Evolutionary conservation across 2,113 vertebrate genomes (phyloP).

Genomic region (Amphiprion percula): DNA sequence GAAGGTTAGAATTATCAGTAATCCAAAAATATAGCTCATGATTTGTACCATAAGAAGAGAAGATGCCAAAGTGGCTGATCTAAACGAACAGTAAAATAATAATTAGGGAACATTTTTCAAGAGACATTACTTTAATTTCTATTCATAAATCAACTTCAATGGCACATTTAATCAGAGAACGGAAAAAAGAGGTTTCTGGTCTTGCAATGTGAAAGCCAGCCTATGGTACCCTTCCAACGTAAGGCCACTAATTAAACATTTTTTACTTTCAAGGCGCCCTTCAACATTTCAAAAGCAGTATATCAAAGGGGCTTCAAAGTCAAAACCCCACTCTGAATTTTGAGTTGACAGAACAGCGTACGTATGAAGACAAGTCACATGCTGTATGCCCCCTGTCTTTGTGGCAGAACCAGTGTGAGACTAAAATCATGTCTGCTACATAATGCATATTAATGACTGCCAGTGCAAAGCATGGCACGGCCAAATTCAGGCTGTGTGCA

Average conservation of each 20-base stretch:
- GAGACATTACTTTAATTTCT: constrained; percentile 70
- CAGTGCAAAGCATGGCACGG: background rate
- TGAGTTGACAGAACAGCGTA: constrained; percentile 67
- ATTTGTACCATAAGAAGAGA: constrained; percentile 55
- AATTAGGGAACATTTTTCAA: constrained; percentile 70
- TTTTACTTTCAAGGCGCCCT: constrained; percentile 78
- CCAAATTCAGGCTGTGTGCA: background rate
- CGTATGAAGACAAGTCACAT: constrained; percentile 61
- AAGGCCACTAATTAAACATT: constrained; percentile 80
- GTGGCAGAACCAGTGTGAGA: constrained; percentile 39
- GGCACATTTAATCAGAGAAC: constrained; percentile 74
- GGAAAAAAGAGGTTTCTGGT: constrained; percentile 35
- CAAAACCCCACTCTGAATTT: constrained; percentile 66
- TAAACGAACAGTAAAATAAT: constrained; percentile 77
- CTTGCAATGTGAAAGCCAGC: constrained; percentile 52
- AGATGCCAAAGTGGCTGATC: constrained; percentile 58
- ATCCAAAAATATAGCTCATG: constrained; percentile 62
- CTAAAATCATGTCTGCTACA: constrained; percentile 38
- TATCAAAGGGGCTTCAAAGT: constrained; percentile 82
- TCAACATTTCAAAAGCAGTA: constrained; percentile 81
- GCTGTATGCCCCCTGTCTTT: constrained; percentile 49
- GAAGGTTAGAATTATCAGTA: constrained; percentile 48
- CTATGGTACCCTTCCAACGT: constrained; percentile 53
- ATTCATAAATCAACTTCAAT: constrained; percentile 73
- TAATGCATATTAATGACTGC: constrained; percentile 43